Evolutionary conservation across 2,113 vertebrate species (phyloP).

Genomic region (Lucifuga dentata): DNA sequence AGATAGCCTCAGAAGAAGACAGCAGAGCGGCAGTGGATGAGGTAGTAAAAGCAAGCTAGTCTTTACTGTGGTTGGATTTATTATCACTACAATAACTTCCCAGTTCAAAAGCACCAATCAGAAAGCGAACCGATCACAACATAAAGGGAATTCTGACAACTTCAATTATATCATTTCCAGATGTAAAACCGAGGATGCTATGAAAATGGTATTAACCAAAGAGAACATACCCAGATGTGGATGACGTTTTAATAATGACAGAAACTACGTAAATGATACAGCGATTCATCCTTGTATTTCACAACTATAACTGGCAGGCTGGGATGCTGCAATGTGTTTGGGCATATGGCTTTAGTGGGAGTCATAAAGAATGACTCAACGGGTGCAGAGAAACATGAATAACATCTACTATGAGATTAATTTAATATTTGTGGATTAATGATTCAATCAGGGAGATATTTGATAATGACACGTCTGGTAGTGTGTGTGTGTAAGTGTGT

Average conservation of each 20-base stretch:
- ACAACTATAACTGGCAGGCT: constrained; percentile 35
- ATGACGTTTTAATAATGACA: not conserved
- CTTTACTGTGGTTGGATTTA: too few species aligned
- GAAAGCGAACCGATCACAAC: not conserved
- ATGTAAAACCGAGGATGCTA: constrained; percentile 3
- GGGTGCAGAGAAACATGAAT: not conserved
- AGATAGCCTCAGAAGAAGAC: too few species aligned
- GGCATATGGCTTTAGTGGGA: constrained; percentile 38
- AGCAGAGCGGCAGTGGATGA: not conserved
- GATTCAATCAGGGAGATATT: constrained; percentile 23
- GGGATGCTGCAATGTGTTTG: constrained; percentile 33
- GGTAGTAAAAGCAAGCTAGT: constrained; percentile 4
- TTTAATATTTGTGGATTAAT: constrained; percentile 42
- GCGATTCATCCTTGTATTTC: constrained; percentile 23
- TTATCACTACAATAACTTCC: too few species aligned
- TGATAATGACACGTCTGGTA: constrained; percentile 1
- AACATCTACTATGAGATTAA: constrained; percentile 23
- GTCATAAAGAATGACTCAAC: not conserved
- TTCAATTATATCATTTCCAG: not conserved
- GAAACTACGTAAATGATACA: not conserved
- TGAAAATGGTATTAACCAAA: constrained; percentile 16
- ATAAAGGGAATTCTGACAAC: not conserved
- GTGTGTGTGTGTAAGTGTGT: not conserved
- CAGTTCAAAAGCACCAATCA: not conserved
- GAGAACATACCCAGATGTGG: not conserved